These are phyloP conservation scores for Platyrinchus mystaceus DNA, from an alignment of 2,797 vertebrate species.

Conservation along the genomic window DNA sequence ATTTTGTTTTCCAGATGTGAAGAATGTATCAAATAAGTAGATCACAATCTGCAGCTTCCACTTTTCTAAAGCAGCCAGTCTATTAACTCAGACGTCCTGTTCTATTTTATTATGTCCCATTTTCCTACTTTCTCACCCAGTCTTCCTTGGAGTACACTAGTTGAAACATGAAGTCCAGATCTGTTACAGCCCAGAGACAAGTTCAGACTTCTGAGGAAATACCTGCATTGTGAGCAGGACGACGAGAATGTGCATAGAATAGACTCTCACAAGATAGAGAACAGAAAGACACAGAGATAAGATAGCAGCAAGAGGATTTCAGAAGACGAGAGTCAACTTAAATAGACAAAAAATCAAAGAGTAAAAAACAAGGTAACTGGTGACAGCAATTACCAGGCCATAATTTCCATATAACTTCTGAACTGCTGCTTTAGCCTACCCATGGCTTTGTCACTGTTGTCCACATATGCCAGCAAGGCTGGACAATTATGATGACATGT, in stretches of 20 bases:
- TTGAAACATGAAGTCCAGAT: not conserved
- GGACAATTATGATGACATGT: not conserved
- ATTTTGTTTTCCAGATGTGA: not conserved
- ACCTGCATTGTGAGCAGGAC: not conserved
- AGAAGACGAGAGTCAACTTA: not conserved
- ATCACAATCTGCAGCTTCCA: not conserved
- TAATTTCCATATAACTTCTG: not conserved
- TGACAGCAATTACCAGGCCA: not conserved
- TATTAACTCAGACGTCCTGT: not conserved
- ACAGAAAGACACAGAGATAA: not conserved
- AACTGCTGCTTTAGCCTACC: accelerated
- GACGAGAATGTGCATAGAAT: accelerated
- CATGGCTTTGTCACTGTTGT: not conserved
- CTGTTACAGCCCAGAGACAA: not conserved
- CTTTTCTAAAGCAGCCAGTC: not conserved
- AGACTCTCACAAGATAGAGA: not conserved
- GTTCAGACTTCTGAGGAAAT: not conserved
- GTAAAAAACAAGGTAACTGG: not conserved
- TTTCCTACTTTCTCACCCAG: not conserved
- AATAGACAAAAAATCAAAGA: not conserved
- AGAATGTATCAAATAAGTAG: not conserved
- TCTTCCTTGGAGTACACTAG: not conserved
- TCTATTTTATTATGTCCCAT: not conserved
- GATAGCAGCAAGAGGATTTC: not conserved
- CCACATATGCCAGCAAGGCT: not conserved